phyloP scores from a whole-genome alignment of 2,113 vertebrate genomes.

The Nothobranchius kuhntae region DNA sequence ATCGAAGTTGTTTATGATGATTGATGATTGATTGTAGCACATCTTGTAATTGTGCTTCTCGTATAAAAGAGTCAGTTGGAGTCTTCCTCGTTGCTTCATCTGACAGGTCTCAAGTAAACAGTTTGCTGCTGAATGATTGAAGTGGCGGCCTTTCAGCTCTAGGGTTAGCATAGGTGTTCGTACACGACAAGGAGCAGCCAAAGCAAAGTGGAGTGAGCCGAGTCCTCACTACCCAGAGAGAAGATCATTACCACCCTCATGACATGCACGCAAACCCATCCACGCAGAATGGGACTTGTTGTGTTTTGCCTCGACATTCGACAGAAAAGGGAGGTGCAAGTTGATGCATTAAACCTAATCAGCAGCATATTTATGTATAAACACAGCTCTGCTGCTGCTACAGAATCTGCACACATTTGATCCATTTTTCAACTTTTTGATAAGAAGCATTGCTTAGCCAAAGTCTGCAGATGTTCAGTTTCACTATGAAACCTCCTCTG shows the following conservation, averaged over 20 bases:
- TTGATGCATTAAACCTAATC: constrained; percentile 21
- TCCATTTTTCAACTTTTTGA: constrained; percentile 23
- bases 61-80: constrained; percentile 26
- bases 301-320: constrained; percentile 32
- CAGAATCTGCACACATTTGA: constrained; percentile 2
- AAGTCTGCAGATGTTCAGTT: constrained; percentile 20
- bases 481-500: constrained; percentile 43
- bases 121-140: constrained; percentile 29
- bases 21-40: background rate
- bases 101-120: constrained; percentile 4
- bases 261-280: constrained; percentile 27
- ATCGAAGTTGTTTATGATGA: background rate
- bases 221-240: constrained; percentile 27
- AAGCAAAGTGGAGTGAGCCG: constrained; percentile 39
- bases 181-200: constrained; percentile 35
- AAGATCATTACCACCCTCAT: constrained; percentile 41
- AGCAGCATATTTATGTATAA: constrained; percentile 18
- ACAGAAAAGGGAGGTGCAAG: constrained; percentile 14
- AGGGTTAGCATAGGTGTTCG: constrained; percentile 37
- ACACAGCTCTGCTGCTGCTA: constrained; percentile 7
- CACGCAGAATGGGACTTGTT: constrained; percentile 33
- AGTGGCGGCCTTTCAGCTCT: constrained; percentile 1
- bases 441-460: background rate
- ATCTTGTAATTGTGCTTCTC: background rate
- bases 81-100: background rate